These are phyloP conservation scores for Catagonus wagneri DNA, from an alignment of 2,113 vertebrate species.

Conservation along the genomic window DNA sequence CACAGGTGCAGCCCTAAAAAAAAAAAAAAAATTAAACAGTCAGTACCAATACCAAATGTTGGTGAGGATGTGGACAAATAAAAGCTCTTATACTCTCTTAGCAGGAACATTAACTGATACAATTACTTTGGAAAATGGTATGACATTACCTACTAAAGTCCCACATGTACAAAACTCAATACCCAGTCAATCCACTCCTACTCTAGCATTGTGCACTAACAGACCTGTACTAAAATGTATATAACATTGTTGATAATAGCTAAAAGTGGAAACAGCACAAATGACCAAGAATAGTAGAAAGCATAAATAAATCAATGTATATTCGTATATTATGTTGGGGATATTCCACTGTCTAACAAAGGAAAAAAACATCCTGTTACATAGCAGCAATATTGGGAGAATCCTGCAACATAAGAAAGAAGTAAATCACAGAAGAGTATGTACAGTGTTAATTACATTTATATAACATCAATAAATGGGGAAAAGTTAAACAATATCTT, in stretches of 20 bases:
- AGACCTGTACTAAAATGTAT: not conserved
- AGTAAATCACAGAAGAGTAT: constrained; percentile 2
- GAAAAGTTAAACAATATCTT: not conserved
- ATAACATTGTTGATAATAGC: not conserved
- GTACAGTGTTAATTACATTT: not conserved
- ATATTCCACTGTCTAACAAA: not conserved
- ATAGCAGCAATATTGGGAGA: not conserved
- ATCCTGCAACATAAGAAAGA: not conserved
- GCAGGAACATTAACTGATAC: not conserved
- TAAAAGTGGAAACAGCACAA: not conserved
- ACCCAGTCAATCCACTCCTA: not conserved
- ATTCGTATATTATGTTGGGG: not conserved
- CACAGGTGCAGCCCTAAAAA: too few relatives aligned
- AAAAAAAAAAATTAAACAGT: not conserved
- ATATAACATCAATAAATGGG: not conserved
- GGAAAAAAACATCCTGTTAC: not conserved
- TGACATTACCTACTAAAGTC: not conserved
- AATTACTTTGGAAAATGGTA: constrained; percentile 3
- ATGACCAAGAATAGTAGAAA: not conserved
- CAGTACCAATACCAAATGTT: not conserved
- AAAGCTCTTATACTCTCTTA: not conserved
- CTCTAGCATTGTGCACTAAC: not conserved
- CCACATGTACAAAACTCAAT: not conserved
- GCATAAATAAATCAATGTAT: not conserved
- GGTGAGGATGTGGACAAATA: not conserved